Percentiles rank a stretch among this genome's conserved stretches.
Evolutionary conservation across 2,113 vertebrate genomes (phyloP).

Genomic region (Myrmophylax atrothorax): DNA sequence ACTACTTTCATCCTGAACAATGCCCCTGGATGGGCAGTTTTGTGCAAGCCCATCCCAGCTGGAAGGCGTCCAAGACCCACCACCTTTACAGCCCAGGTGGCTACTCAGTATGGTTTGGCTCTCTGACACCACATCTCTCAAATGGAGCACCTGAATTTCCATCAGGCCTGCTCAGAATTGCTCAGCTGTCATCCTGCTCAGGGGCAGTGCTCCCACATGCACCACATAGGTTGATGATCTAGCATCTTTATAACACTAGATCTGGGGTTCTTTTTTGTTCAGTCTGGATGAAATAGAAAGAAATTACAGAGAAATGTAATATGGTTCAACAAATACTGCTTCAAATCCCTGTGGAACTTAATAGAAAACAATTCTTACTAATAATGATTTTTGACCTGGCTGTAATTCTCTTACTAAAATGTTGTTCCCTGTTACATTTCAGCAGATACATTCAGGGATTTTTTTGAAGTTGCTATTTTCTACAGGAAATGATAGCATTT

Average conservation of each 20-base stretch:
- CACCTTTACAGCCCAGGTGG: not conserved
- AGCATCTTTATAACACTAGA: not conserved
- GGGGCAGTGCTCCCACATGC: not conserved
- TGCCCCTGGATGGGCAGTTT: not conserved
- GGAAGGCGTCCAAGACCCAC: not conserved
- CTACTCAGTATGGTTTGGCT: not conserved
- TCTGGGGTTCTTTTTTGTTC: not conserved
- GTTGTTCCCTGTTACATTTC: not conserved
- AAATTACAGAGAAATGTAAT: not conserved
- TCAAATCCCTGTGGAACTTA: not conserved
- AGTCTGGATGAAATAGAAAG: not conserved
- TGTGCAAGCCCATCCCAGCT: not conserved
- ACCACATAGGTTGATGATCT: fast-evolving
- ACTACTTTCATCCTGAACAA: not conserved
- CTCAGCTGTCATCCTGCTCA: not conserved
- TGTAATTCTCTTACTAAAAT: not conserved
- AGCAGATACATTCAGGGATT: not conserved
- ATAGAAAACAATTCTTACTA: not conserved
- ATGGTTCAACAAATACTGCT: not conserved
- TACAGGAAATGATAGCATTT: not conserved
- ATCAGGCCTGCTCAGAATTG: not conserved
- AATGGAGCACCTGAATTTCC: not conserved
- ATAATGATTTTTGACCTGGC: not conserved
- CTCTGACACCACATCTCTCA: not conserved
- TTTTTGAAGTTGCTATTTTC: not conserved